Evolutionary conservation across 2,797 vertebrate species (phyloP), one percentile per base, ranked within the genome.

Genomic region (Momotus momota): DNA sequence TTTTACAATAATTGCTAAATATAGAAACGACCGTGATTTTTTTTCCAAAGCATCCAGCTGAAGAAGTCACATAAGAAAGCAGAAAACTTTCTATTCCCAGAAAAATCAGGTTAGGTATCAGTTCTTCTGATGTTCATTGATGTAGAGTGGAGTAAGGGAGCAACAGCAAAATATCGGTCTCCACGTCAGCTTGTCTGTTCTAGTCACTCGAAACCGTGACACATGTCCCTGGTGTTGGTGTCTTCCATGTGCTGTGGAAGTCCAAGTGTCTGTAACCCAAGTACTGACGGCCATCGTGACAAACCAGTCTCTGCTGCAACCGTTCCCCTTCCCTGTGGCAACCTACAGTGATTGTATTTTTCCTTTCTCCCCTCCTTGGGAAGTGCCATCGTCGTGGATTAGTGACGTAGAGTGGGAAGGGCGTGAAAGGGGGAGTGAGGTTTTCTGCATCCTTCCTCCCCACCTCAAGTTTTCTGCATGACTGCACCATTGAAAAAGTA

Each of bases 231-330:
- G 8, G 29, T 94, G 91, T 94, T 26, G 86, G 77, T 94, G 93
- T 97, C 94, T 97, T 94, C 96, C 91, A 94, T 94, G 95, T 95
- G 95, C 96, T 95, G 80, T 97, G 94, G 93, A 95, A 94, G 96
- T 96, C 91, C 94, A 51, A 73, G 57, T 94, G 95, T 95, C 91
- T 92, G 90, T 94, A 40, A 81, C 80, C 88, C 33, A 18, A 90
- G 75, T 92, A 23, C 58, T 1, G 0, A 90, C 62, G 84, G 87
- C 91, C 90, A 82, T 94, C 14, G n/a, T 94, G 93, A 94, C 88
- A 91, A 93, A 86, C 62, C 71, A 88, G 88, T 81, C 74, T 95
- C 90, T 97, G 91, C 91, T 95, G 91, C 81, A 87, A 73, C 48
- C 74, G 70, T 94, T 70, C 81, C 86, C 78, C 52, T 90, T 58